These are phyloP conservation scores for Neofelis nebulosa DNA, from an alignment of 2,113 vertebrate species.

Conservation along the genomic window DNA sequence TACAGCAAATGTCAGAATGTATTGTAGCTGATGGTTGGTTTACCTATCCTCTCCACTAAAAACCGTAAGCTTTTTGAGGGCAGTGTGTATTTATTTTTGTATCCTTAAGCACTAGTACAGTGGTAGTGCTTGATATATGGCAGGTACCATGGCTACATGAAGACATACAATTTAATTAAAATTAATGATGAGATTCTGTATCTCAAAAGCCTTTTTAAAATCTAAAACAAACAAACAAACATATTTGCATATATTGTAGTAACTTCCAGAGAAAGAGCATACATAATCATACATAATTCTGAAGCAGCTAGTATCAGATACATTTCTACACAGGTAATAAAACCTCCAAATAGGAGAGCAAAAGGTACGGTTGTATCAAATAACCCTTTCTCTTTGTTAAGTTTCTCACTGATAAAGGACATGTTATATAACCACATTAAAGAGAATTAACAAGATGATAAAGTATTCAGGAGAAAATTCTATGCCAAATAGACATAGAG, in stretches of 20 bases:
- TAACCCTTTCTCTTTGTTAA: background rate
- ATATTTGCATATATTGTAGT: background rate
- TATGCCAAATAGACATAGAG: background rate
- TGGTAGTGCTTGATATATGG: background rate
- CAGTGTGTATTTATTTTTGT: slow-evolving; percentile 11
- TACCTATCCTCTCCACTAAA: background rate
- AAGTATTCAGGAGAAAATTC: background rate
- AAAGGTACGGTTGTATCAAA: background rate
- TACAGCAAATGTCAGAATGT: background rate
- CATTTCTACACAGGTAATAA: slow-evolving; percentile 33
- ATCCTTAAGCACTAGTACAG: background rate
- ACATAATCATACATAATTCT: slow-evolving; percentile 39
- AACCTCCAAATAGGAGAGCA: background rate
- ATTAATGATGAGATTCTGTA: slow-evolving; percentile 45
- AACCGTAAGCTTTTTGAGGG: background rate
- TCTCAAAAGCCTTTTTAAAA: slow-evolving; percentile 17
- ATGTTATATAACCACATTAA: background rate
- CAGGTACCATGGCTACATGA: background rate
- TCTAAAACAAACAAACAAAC: slow-evolving; percentile 44
- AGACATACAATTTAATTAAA: slow-evolving; percentile 30
- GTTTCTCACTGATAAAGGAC: background rate
- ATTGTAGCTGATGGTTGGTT: background rate
- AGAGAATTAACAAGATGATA: slow-evolving; percentile 27
- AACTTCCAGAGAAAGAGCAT: slow-evolving; percentile 19
- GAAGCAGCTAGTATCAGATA: background rate